Evolutionary conservation across 2,888 invertebrate species (phyloP).

Genomic region (Pterobdella sp.): DNA sequence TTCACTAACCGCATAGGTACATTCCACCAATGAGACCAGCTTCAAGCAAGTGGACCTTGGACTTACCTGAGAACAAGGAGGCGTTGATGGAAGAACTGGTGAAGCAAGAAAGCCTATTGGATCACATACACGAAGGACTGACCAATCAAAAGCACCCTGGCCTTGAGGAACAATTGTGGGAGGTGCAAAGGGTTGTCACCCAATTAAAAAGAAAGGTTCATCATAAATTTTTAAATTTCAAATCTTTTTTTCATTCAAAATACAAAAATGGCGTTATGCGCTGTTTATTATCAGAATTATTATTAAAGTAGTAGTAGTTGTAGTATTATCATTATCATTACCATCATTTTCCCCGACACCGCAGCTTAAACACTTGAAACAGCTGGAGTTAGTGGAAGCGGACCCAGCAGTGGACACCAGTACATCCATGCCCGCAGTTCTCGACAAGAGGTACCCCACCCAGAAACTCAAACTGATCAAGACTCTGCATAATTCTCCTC

Average conservation of each 20-base stretch:
- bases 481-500: conserved; percentile 1
- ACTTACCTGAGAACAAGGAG: conserved; percentile 65
- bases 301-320: background rate
- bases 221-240: background rate
- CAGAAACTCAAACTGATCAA: conserved; percentile 11
- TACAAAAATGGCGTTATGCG: background rate
- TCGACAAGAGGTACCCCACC: conserved; percentile 18
- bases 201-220: conserved; percentile 69
- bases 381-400: conserved; percentile 9
- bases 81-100: conserved; percentile 69
- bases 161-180: conserved; percentile 62
- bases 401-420: too few relatives aligned
- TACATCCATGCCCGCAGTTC: background rate
- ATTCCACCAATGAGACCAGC: conserved; percentile 30
- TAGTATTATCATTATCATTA: background rate
- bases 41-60: conserved; percentile 49
- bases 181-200: conserved; percentile 86
- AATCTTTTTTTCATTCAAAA: background rate
- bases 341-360: background rate
- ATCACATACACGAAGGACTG: conserved; percentile 82
- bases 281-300: background rate
- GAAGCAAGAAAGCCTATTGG: conserved; percentile 79
- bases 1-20: conserved; percentile 17
- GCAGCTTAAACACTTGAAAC: conserved; percentile 24
- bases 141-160: conserved; percentile 54